A percentile compares a stretch with the other conserved stretches of the same genome.
phyloP scores from a whole-genome alignment of 2,113 vertebrate species.

The Ornithorhynchus anatinus region DNA sequence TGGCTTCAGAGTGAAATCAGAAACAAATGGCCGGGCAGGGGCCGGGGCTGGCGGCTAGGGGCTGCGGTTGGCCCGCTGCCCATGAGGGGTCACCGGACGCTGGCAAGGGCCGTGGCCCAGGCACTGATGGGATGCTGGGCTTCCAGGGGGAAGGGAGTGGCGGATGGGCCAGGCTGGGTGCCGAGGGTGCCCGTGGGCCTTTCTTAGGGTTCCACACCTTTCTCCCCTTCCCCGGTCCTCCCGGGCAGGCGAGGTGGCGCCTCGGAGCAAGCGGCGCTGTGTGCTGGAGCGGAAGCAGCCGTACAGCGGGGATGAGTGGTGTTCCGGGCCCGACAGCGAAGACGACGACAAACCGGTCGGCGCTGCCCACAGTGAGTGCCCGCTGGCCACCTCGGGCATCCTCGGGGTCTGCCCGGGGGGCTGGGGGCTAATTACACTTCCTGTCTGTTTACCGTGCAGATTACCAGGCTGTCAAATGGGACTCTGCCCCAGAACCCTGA shows the following conservation, averaged over 20 bases:
- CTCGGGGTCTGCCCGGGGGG: too few relatives aligned
- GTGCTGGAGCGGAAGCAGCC: slow-evolving; percentile 97
- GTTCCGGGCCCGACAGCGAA: slow-evolving; percentile 93
- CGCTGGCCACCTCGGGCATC: too few relatives aligned
- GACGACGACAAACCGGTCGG: slow-evolving; percentile 90
- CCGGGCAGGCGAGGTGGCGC: slow-evolving; percentile 80
- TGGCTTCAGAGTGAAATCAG: slow-evolving; percentile 44
- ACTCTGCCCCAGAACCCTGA: too few relatives aligned
- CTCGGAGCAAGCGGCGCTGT: slow-evolving; percentile 92
- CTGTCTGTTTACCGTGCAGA: too few relatives aligned
- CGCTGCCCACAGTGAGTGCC: slow-evolving; percentile 85
- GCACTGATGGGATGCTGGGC: too few relatives aligned
- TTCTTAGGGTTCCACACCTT: background rate
- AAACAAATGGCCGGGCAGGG: slow-evolving; percentile 56
- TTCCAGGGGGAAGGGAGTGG: background rate
- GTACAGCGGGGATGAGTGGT: slow-evolving; percentile 98
- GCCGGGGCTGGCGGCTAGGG: too few relatives aligned
- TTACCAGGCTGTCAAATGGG: too few relatives aligned
- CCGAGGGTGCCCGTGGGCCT: background rate
- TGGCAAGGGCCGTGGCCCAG: too few relatives aligned
- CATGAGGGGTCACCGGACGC: too few relatives aligned
- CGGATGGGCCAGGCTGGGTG: slow-evolving; percentile 14
- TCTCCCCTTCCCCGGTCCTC: background rate
- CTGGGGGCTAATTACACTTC: too few relatives aligned
- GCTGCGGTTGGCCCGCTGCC: too few relatives aligned